Evolutionary conservation across 92 coral and sea anemone species (phyloP).

Genomic region (Palythoa heliodiscus): DNA sequence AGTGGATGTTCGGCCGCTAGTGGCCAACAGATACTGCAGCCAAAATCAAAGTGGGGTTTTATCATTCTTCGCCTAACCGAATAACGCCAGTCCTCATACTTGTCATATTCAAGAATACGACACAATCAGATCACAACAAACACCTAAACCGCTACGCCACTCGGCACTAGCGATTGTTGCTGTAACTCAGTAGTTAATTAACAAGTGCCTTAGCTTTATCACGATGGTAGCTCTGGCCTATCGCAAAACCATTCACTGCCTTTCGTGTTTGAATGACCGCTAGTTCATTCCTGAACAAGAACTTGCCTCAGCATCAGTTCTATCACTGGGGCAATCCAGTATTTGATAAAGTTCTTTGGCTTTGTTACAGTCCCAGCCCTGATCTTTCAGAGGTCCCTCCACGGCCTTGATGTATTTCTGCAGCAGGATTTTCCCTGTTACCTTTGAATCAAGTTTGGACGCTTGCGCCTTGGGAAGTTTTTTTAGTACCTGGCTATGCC

Average conservation of each 20-base stretch:
- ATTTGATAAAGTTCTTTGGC: slow-evolving; percentile 51
- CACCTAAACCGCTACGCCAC: too few relatives aligned
- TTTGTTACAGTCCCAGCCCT: slow-evolving; percentile 68
- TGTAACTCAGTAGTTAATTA: neutral
- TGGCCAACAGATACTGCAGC: too few relatives aligned
- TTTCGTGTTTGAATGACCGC: neutral
- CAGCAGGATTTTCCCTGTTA: slow-evolving; percentile 50
- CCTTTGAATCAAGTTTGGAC: slow-evolving; percentile 39
- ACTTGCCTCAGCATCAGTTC: neutral
- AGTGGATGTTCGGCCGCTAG: too few relatives aligned
- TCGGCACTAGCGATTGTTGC: neutral
- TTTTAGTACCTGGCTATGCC: slow-evolving; percentile 58
- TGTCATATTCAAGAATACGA: too few relatives aligned
- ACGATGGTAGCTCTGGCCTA: neutral
- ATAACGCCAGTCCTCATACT: too few relatives aligned
- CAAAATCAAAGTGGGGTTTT: too few relatives aligned
- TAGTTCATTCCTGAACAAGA: neutral
- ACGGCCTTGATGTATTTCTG: slow-evolving; percentile 60
- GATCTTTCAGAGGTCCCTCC: slow-evolving; percentile 53
- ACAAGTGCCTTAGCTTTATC: neutral
- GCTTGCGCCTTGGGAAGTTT: neutral
- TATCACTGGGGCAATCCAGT: neutral
- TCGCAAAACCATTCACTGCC: neutral
- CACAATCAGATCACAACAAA: too few relatives aligned
- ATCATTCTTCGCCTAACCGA: too few relatives aligned